These are phyloP conservation scores for Lasioglossum calceatum DNA, from an alignment of 2,888 invertebrate genomes.

Conservation along the genomic window DNA sequence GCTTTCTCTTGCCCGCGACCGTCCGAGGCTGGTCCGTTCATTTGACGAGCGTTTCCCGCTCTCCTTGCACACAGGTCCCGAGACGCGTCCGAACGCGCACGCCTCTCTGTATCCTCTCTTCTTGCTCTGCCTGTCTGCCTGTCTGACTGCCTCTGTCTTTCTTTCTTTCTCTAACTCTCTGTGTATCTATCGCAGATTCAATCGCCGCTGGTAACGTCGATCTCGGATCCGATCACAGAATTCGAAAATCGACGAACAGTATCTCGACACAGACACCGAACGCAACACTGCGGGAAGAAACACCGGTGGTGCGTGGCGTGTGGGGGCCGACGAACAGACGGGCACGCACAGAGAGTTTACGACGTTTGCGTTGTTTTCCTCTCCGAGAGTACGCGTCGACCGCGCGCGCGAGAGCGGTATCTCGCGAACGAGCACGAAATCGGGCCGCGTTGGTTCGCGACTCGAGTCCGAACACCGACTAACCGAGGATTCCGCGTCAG, in stretches of 20 bases:
- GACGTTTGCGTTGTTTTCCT: not conserved
- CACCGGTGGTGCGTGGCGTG: not conserved
- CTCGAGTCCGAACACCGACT: slow-evolving; percentile 39
- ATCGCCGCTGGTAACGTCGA: not conserved
- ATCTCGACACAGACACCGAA: not conserved
- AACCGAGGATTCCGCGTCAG: slow-evolving; percentile 78
- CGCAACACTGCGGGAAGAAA: not conserved
- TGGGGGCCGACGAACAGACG: not conserved
- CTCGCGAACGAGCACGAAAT: slow-evolving; percentile 9
- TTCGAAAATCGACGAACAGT: not conserved
- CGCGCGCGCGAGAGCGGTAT: not conserved
- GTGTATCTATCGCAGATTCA: not conserved
- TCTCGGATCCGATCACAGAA: not conserved
- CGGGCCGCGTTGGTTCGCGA: slow-evolving; percentile 28
- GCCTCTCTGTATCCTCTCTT: not conserved
- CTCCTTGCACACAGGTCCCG: slow-evolving; percentile 9
- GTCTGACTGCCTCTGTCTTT: not conserved
- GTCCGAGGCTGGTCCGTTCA: slow-evolving; percentile 43
- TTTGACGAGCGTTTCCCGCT: slow-evolving; percentile 42
- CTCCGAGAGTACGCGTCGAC: not conserved
- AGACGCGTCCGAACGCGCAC: slow-evolving; percentile 26
- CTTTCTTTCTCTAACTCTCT: not conserved
- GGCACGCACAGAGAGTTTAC: not conserved
- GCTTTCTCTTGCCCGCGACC: slow-evolving; percentile 51
- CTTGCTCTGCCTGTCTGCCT: too few relatives aligned